These are phyloP conservation scores for Typhlichthys eigenmanni DNA, from an alignment of 2,797 vertebrate species.

Conservation along the genomic window DNA sequence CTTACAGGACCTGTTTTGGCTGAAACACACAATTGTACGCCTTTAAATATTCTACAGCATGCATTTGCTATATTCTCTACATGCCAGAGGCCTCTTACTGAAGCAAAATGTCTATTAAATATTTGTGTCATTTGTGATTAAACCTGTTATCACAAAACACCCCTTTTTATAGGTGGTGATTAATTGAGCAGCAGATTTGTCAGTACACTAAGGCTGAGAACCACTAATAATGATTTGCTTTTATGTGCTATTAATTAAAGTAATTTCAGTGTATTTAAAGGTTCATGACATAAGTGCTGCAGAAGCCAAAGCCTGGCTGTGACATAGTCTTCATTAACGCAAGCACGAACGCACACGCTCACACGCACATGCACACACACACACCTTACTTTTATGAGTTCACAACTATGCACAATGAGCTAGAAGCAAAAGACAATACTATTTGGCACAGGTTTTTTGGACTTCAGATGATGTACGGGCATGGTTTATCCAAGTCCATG, in stretches of 20 bases:
- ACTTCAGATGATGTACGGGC: no score
- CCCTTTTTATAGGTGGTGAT: slow-evolving; percentile 37
- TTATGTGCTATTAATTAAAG: slow-evolving; percentile 48
- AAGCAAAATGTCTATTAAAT: slow-evolving; percentile 2
- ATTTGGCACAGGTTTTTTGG: no score
- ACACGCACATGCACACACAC: not conserved
- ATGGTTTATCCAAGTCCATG: no score
- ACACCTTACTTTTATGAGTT: not conserved
- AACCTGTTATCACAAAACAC: slow-evolving; percentile 17
- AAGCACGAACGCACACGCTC: slow-evolving; percentile 6
- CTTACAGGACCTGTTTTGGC: not conserved
- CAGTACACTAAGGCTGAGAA: slow-evolving; percentile 42
- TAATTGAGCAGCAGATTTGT: slow-evolving; percentile 40
- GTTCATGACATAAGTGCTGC: no score
- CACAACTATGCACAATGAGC: no score
- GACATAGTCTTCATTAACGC: slow-evolving; percentile 9
- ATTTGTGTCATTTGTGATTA: not conserved
- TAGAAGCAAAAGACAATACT: no score
- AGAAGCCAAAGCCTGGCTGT: not conserved
- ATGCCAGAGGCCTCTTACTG: slow-evolving; percentile 16
- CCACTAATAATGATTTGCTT: slow-evolving; percentile 45
- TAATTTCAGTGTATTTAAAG: slow-evolving; percentile 40
- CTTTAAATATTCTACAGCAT: slow-evolving; percentile 10
- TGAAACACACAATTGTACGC: not conserved
- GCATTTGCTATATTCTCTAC: not conserved